Evolutionary conservation across 1,140 invertebrate species (phyloP).

Genomic region (Pteromalus puparum): DNA sequence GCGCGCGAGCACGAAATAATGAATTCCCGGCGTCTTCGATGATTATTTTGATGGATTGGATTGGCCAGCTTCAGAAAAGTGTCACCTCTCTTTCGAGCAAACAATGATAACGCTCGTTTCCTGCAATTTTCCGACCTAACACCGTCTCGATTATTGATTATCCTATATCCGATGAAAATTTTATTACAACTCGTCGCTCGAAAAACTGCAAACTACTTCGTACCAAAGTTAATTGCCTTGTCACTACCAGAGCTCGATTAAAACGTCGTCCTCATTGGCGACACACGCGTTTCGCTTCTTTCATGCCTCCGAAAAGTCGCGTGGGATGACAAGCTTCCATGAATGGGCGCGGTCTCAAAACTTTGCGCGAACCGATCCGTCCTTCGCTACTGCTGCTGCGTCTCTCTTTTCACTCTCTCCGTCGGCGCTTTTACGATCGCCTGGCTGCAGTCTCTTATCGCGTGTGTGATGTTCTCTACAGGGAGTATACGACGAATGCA

Average conservation of each 20-base stretch:
- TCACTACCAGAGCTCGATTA: neutral
- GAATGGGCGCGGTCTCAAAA: neutral
- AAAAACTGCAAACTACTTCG: neutral
- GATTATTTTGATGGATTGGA: neutral
- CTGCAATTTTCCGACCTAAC: too few relatives aligned
- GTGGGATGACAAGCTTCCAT: neutral
- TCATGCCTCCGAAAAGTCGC: neutral
- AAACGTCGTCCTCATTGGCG: too few relatives aligned
- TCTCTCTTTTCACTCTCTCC: conserved; percentile 26
- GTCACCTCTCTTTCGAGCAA: neutral
- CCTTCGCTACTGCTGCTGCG: neutral
- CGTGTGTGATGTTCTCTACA: neutral
- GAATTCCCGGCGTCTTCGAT: neutral
- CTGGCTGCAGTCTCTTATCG: neutral
- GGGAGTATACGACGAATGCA: neutral
- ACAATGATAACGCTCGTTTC: too few relatives aligned
- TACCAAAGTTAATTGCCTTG: neutral
- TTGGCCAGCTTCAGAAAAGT: neutral
- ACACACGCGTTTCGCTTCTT: too few relatives aligned
- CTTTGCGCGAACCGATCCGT: neutral
- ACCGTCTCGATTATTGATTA: too few relatives aligned
- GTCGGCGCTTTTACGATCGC: neutral
- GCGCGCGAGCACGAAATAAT: neutral
- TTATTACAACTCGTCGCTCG: neutral
- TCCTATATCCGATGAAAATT: too few relatives aligned